Evolutionary conservation across 2,113 vertebrate genomes (phyloP).

Genomic region (Laticauda laticaudata): DNA sequence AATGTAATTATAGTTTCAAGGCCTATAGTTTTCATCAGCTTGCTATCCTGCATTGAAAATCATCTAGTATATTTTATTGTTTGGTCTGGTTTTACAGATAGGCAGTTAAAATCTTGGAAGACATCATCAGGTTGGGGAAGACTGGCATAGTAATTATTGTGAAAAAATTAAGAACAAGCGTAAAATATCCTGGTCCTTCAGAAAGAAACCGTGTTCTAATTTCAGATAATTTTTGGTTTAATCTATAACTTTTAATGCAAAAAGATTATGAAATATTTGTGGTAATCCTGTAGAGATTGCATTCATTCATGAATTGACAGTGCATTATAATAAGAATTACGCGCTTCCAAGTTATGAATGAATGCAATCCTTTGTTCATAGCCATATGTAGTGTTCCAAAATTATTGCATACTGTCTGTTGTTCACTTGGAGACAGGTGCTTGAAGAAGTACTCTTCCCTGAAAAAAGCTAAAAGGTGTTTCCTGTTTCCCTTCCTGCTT

Average conservation of each 20-base stretch:
- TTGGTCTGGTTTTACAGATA: neutral
- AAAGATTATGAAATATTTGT: neutral
- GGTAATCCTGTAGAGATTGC: neutral
- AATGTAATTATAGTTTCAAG: neutral
- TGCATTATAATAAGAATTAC: neutral
- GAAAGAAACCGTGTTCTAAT: rapidly evolving
- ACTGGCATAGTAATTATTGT: neutral
- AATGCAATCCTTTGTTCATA: neutral
- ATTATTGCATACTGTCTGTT: neutral
- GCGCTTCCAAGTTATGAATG: neutral
- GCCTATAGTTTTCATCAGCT: neutral
- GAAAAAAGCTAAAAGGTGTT: neutral
- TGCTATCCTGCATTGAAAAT: neutral
- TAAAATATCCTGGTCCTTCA: neutral
- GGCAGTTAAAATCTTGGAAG: neutral
- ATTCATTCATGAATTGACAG: conserved; percentile 36
- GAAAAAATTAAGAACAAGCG: neutral
- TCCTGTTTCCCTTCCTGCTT: neutral
- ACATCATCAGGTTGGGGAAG: neutral
- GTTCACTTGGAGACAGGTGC: neutral
- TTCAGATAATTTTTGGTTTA: neutral
- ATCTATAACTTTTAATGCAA: neutral
- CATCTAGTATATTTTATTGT: neutral
- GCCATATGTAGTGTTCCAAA: neutral
- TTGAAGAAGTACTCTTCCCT: neutral